These are phyloP conservation scores for Macropis europaea DNA, from an alignment of 2,888 invertebrate genomes.

Conservation along the genomic window DNA sequence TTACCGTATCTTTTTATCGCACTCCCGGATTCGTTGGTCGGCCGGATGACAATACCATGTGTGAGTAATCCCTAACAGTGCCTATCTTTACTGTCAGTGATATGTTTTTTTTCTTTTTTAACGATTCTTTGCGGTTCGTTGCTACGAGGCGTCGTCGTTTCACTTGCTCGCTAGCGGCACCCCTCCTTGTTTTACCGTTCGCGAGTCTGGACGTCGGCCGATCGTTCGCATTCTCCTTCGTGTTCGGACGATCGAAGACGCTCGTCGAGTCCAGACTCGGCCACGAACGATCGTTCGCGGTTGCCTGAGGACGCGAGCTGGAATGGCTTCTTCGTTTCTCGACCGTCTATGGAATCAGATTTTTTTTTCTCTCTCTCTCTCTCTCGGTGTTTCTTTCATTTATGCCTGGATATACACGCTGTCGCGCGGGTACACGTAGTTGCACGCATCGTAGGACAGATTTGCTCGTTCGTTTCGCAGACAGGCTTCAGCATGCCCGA, in stretches of 20 bases:
- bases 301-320: neutral
- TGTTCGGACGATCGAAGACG: neutral
- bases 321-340: constrained; percentile 27
- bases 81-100: constrained; percentile 59
- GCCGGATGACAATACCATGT: constrained; percentile 77
- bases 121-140: constrained; percentile 30
- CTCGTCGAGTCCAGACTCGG: neutral
- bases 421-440: neutral
- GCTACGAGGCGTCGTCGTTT: constrained; percentile 16
- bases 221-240: neutral
- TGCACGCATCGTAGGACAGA: constrained; percentile 21
- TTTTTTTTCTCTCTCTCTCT: neutral
- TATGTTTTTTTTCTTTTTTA: constrained; percentile 22
- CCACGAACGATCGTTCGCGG: neutral
- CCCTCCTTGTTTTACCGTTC: neutral
- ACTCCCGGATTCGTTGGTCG: constrained; percentile 79
- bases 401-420: constrained; percentile 1
- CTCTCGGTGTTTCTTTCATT: neutral
- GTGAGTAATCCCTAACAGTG: constrained; percentile 77
- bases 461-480: neutral
- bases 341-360: neutral
- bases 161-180: constrained; percentile 38
- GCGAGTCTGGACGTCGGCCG: constrained; percentile 6
- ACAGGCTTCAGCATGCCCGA: neutral
- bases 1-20: constrained; percentile 75